A percentile compares a stretch with the other conserved stretches of the same genome.
Evolutionary conservation across 1,140 invertebrate species (phyloP).

Genomic region (Phymorhynchus buccinoides): DNA sequence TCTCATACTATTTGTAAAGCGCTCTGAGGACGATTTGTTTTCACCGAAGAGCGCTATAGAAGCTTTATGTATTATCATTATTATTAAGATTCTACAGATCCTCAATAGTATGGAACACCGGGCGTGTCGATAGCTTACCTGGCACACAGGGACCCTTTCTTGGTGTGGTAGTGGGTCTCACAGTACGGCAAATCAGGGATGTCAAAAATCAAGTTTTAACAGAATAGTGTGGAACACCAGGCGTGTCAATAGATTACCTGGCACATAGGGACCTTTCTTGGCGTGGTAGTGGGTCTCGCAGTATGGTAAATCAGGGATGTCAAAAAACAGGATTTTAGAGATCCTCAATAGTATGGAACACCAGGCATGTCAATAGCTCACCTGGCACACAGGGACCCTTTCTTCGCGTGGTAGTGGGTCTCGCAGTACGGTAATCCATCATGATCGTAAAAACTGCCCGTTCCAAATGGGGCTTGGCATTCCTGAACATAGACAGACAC

Average conservation of each 20-base stretch:
- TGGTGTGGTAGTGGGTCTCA: conserved; percentile 97
- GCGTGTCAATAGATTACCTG: not conserved
- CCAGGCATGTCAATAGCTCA: not conserved
- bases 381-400: conserved; percentile 92
- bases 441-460: conserved; percentile 95
- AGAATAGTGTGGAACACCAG: no score
- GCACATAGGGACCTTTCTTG: conserved; percentile 96
- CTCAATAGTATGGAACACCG: no score
- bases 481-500: conserved; percentile 82
- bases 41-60: no score
- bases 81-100: no score
- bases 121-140: not conserved
- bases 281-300: no score
- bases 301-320: no score
- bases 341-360: no score
- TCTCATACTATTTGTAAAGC: no score
- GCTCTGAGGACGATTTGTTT: no score
- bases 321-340: no score
- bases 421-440: conserved; percentile 98
- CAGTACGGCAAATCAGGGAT: conserved; percentile 96
- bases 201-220: no score
- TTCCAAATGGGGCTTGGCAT: conserved; percentile 91
- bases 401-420: conserved; percentile 96
- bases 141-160: conserved; percentile 95
- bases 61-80: no score